Percentiles rank a stretch among this genome's conserved stretches.
phyloP scores from a whole-genome alignment of 2,797 vertebrate genomes.

The Miichthys miiuy region DNA sequence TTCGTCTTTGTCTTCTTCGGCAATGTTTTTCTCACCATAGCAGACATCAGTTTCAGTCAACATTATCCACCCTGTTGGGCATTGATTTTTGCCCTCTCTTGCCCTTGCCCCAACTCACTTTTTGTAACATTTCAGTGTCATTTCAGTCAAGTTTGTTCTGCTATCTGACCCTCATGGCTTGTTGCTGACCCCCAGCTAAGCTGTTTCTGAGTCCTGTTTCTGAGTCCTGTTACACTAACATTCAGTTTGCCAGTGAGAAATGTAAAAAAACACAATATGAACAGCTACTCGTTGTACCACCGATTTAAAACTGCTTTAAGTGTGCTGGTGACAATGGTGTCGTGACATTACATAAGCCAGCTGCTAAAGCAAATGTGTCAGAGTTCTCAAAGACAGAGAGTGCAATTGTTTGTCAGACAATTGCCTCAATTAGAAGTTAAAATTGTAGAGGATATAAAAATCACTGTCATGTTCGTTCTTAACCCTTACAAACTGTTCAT shows the following conservation, averaged over 20 bases:
- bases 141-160: background rate
- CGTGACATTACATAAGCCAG: too few relatives aligned
- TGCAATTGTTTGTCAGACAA: background rate
- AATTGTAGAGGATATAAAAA: background rate
- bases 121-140: background rate
- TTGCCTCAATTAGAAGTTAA: background rate
- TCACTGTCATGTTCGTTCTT: background rate
- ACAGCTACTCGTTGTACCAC: background rate
- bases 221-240: background rate
- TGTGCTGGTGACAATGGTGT: too few relatives aligned
- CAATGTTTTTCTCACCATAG: background rate
- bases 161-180: background rate
- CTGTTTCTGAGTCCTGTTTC: too few relatives aligned
- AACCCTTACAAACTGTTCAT: too few relatives aligned
- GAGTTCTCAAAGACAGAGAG: background rate
- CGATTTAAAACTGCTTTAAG: too few relatives aligned
- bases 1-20: background rate
- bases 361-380: background rate
- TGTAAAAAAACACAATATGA: constrained; percentile 1
- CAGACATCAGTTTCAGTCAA: background rate
- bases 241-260: background rate
- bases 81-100: background rate
- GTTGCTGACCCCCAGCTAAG: background rate
- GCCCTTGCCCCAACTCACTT: background rate
- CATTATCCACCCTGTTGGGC: background rate